These are phyloP conservation scores for Bombus pascuorum DNA, from an alignment of 1,140 invertebrate species.

Conservation along the genomic window DNA sequence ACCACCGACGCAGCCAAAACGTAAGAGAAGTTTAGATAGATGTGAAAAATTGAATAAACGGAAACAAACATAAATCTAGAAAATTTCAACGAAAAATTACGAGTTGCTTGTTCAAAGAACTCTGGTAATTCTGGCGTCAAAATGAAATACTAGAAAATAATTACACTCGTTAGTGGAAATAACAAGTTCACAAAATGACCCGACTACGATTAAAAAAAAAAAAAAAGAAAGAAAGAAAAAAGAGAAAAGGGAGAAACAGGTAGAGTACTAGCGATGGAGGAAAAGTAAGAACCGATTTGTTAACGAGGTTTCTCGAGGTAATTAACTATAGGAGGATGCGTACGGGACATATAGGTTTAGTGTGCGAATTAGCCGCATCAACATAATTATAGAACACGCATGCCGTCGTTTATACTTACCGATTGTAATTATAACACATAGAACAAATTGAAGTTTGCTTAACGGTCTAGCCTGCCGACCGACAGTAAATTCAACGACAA, in stretches of 20 bases:
- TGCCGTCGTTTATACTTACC: slow-evolving; percentile 23
- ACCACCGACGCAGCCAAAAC: too few relatives aligned
- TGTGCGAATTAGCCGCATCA: slow-evolving; percentile 21
- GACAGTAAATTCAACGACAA: slow-evolving; percentile 27
- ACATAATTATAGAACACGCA: slow-evolving; percentile 29
- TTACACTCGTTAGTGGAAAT: background rate
- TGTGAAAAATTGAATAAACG: background rate
- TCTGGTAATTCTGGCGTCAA: too few relatives aligned
- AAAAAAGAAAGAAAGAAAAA: too few relatives aligned
- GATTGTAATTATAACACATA: slow-evolving; percentile 3
- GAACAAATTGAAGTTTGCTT: slow-evolving; percentile 21
- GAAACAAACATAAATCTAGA: background rate
- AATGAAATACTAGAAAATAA: background rate
- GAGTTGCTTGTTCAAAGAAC: too few relatives aligned
- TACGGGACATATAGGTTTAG: background rate
- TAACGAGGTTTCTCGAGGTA: background rate
- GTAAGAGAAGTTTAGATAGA: background rate
- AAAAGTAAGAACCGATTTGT: background rate
- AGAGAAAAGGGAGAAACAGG: background rate
- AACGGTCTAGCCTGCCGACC: background rate
- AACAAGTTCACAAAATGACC: background rate
- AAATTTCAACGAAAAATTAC: too few relatives aligned
- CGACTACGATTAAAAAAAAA: too few relatives aligned
- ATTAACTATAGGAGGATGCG: background rate
- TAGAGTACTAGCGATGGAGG: background rate